Base-by-base conservation (phyloP, 2,888 invertebrate species). In the Gari tellinella region DNA sequence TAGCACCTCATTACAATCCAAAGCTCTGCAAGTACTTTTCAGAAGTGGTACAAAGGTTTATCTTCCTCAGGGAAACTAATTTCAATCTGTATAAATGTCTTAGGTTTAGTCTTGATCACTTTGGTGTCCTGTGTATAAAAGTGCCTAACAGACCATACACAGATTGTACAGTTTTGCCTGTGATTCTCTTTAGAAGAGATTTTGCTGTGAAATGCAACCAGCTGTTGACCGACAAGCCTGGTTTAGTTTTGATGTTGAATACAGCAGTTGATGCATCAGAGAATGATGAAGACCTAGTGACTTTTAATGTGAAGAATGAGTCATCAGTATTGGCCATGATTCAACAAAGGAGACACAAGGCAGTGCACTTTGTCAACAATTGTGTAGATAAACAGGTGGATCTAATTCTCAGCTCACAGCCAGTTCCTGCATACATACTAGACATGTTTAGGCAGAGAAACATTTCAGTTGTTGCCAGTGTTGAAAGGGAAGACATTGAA, bases 381-480 rank as follows among this genome's bases (percentile, higher is more conserved):
- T 81, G 79, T 64, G 23, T 17, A 7, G 21, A 23, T 10, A 41
- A 68, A 2, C 25, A 66, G 17, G 51, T 81, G 5, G 49, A 46
- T 55, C 41, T 83, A 10, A 26, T 88, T 23, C 49, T 88, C n/a
- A 78, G 79, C 26, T 58, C 76, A 14, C 72, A 82, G 38, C 61
- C 68, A 46, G 63, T 84, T 12, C 83, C 86, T 3, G 64, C 73
- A 8, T 84, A 75, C 73, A 69, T 75, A 38, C n/a, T 79, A n/a
- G 60, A 75, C 40, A 56, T 84, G 0, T 83, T 85, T 19, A 56
- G 64, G 25, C 51, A 70, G 8, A 21, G 60, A 23, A 53, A 67
- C 7, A 78, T 88, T 37, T 70, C 73, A 60, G 72, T 87, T 7
- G 52, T 86, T 21, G 55, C 73, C 1, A 80, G 61, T 67, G 69